These are phyloP conservation scores for Furcifer pardalis DNA, from an alignment of 2,797 vertebrate genomes.

Conservation along the genomic window DNA sequence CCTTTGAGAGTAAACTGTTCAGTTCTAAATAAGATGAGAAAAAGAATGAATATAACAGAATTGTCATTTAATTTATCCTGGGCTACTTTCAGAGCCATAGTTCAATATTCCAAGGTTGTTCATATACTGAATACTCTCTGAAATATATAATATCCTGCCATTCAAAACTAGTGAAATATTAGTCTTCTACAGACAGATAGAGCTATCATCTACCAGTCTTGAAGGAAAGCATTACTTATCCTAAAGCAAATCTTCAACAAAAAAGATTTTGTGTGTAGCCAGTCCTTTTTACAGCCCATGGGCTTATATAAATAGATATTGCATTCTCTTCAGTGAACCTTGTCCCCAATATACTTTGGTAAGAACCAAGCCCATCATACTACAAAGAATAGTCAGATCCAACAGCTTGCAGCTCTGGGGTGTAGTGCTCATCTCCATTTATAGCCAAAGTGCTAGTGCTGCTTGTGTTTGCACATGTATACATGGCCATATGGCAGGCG, in stretches of 20 bases:
- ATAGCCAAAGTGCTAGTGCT: too few species aligned
- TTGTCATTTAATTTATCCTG: neutral
- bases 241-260: neutral
- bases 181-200: neutral
- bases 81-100: neutral
- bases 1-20: too few species aligned
- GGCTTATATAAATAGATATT: too few species aligned
- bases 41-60: conserved; percentile 4
- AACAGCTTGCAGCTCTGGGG: neutral
- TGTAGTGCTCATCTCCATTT: too few species aligned
- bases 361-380: neutral
- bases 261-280: neutral
- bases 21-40: conserved; percentile 3
- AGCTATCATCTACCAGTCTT: too few species aligned
- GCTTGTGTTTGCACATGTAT: too few species aligned
- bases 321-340: neutral
- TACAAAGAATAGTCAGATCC: neutral
- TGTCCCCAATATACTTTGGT: neutral
- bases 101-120: neutral
- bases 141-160: neutral
- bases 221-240: neutral
- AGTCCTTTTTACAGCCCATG: too few species aligned
- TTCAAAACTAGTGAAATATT: neutral
- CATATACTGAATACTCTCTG: neutral
- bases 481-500: too few species aligned